A percentile compares a stretch with the other conserved stretches of the same genome.
phyloP scores from a whole-genome alignment of 2,113 vertebrate species.

The Pseudolaguvia tuberculata region DNA sequence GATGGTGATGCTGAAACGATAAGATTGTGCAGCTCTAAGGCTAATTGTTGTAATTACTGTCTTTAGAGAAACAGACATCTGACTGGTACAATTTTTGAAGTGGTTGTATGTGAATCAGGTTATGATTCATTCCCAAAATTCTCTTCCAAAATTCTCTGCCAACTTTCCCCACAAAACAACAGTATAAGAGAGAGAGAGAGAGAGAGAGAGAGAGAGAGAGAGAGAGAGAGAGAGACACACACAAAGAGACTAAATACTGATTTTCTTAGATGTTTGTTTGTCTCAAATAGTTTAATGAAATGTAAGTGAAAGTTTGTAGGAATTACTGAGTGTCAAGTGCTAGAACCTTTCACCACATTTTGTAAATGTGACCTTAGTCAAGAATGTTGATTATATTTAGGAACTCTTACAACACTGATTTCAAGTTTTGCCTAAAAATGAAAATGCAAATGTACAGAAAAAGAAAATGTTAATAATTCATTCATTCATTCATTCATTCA shows the following conservation, averaged over 20 bases:
- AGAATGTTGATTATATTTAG: neutral
- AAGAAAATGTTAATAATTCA: too few species aligned
- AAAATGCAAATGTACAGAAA: neutral
- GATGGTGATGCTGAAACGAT: too few species aligned
- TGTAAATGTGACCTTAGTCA: neutral
- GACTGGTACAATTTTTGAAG: slow-evolving; percentile 10
- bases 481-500: too few species aligned
- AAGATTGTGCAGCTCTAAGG: too few species aligned
- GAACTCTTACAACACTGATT: neutral
- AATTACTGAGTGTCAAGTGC: neutral
- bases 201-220: slow-evolving; percentile 23
- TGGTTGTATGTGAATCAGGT: slow-evolving; percentile 21
- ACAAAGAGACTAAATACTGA: slow-evolving; percentile 20
- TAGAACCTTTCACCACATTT: slow-evolving; percentile 7
- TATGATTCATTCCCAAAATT: slow-evolving; percentile 39
- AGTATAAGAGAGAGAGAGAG: slow-evolving; percentile 20
- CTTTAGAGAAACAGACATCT: neutral
- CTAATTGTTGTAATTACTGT: neutral
- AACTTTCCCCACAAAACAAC: slow-evolving; percentile 20
- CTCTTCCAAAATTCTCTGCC: slow-evolving; percentile 20
- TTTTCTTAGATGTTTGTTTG: too few species aligned
- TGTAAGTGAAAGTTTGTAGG: neutral
- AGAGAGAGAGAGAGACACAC: slow-evolving; percentile 23
- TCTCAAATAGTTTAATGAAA: neutral
- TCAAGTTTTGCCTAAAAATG: neutral